These are phyloP conservation scores for Pachycephala philippinensis DNA, from an alignment of 2,113 vertebrate genomes.

Conservation along the genomic window DNA sequence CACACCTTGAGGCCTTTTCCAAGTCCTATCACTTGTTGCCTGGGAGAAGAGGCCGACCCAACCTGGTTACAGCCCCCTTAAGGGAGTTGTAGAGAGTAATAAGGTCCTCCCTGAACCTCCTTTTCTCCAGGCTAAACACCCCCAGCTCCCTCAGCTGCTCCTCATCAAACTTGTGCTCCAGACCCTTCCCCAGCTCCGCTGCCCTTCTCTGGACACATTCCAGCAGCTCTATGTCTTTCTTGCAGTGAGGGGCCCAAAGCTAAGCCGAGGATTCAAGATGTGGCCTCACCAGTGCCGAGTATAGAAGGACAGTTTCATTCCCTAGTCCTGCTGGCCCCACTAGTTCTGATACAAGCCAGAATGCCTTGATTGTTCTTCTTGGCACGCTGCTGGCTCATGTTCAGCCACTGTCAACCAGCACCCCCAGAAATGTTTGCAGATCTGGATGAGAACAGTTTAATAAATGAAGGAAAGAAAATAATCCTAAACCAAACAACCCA, in stretches of 20 bases:
- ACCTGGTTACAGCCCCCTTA: background rate
- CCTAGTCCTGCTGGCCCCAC: background rate
- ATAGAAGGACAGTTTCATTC: background rate
- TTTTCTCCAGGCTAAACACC: background rate
- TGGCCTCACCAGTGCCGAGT: background rate
- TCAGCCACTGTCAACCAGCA: background rate
- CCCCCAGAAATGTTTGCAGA: background rate
- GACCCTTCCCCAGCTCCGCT: rapidly evolving
- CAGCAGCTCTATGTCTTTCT: background rate
- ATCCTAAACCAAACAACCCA: background rate
- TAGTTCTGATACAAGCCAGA: background rate
- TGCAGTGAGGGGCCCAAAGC: background rate
- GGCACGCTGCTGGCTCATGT: background rate
- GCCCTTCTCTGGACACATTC: background rate
- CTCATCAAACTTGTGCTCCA: background rate
- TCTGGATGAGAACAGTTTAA: background rate
- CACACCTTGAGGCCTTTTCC: background rate
- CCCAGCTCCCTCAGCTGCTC: background rate
- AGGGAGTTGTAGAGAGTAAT: background rate
- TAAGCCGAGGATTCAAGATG: background rate
- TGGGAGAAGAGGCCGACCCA: background rate
- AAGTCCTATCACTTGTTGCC: background rate
- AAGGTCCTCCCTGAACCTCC: background rate
- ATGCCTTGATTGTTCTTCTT: background rate
- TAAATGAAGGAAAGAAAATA: background rate